Percentiles rank a stretch among this genome's conserved stretches.
Conservation (phyloP, 2,113 vertebrate genomes). For the Harpagus bidentatus region DNA sequence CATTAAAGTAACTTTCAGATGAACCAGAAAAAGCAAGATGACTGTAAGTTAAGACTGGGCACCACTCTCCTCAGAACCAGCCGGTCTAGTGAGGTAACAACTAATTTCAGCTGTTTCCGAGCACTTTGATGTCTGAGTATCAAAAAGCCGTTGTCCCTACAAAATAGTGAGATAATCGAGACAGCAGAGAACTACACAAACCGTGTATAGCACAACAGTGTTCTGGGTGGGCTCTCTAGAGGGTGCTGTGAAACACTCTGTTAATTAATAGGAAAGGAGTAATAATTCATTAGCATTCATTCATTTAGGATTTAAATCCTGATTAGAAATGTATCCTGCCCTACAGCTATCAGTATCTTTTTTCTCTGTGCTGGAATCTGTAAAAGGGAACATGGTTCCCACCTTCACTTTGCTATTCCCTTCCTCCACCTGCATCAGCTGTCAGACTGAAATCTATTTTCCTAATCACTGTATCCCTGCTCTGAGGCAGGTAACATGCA, state of each 20-base stretch:
- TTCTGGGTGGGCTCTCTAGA: neutral
- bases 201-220: neutral
- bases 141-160: neutral
- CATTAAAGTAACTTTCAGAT: slow-evolving; percentile 11
- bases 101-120: slow-evolving; percentile 16
- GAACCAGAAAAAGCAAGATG: slow-evolving; percentile 9
- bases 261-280: slow-evolving; percentile 17
- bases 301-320: slow-evolving; percentile 20
- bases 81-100: neutral
- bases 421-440: neutral
- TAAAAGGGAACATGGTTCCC: neutral
- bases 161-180: neutral
- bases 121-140: slow-evolving; percentile 13
- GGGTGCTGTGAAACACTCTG: neutral
- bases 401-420: neutral
- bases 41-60: neutral
- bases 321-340: slow-evolving; percentile 4
- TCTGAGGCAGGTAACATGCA: neutral
- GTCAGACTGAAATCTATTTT: neutral
- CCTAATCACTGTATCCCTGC: neutral
- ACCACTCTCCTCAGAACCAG: neutral
- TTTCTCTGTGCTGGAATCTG: neutral
- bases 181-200: neutral
- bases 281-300: slow-evolving; percentile 33
- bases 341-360: neutral